Percentiles rank a stretch among this genome's conserved stretches.
phyloP scores from a whole-genome alignment of 2,888 invertebrate species.

The Rambutsinella grinnellia region DNA sequence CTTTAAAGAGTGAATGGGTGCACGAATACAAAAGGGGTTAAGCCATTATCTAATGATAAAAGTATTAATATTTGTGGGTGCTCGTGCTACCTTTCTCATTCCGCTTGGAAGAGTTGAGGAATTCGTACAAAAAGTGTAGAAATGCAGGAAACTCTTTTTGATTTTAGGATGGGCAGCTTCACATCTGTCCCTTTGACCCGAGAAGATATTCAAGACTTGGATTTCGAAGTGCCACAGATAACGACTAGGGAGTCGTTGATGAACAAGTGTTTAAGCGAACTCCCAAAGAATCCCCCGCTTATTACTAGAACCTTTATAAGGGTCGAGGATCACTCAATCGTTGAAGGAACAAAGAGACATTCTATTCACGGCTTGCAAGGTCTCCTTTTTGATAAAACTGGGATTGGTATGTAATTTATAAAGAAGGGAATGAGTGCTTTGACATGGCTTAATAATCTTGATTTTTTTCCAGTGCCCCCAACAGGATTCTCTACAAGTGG shows the following conservation, averaged over 20 bases:
- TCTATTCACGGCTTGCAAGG: too few species aligned
- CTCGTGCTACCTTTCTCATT: background rate
- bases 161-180: slow-evolving; percentile 80
- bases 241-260: slow-evolving; percentile 72
- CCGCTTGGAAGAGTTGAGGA: background rate
- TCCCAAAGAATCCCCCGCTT: slow-evolving; percentile 71
- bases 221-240: slow-evolving; percentile 63
- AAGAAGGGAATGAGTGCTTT: background rate
- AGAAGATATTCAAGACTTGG: slow-evolving; percentile 66
- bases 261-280: slow-evolving; percentile 73
- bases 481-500: slow-evolving; percentile 68
- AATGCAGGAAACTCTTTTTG: slow-evolving; percentile 33
- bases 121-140: background rate
- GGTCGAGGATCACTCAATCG: slow-evolving; percentile 68
- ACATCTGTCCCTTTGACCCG: slow-evolving; percentile 74
- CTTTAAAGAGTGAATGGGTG: background rate
- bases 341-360: background rate
- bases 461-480: slow-evolving; percentile 44
- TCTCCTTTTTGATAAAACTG: background rate
- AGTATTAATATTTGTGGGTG: too few species aligned
- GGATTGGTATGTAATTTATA: background rate
- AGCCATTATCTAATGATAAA: too few species aligned
- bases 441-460: background rate
- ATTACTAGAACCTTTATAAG: slow-evolving; percentile 66
- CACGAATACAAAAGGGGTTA: too few species aligned